phyloP scores from a whole-genome alignment of 2,797 vertebrate species.

The Sebastes nivosus region DNA sequence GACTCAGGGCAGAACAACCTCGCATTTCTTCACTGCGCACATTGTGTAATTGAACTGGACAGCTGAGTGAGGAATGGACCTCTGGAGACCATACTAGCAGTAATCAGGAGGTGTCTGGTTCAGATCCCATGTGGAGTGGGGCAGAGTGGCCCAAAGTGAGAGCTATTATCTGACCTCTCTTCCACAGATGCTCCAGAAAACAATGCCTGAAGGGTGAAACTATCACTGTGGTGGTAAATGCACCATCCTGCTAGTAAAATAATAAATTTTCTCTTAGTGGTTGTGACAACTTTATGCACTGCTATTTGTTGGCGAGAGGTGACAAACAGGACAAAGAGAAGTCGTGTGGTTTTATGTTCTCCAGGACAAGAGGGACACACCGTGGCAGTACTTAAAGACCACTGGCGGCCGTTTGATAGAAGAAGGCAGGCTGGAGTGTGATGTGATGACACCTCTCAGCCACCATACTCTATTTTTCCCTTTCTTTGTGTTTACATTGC shows the following conservation, averaged over 20 bases:
- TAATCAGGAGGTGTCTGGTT: constrained; percentile 66
- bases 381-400: constrained; percentile 29
- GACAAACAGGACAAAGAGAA: constrained; percentile 13
- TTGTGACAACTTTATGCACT: constrained; percentile 28
- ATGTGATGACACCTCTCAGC: constrained; percentile 42
- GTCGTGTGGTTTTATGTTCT: constrained; percentile 37
- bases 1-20: constrained; percentile 36
- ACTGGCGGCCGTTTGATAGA: constrained; percentile 26
- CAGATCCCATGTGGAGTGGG: constrained; percentile 50
- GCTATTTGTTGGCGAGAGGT: constrained; percentile 33
- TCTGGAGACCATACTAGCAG: constrained; percentile 41
- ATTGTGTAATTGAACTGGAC: constrained; percentile 51
- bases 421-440: constrained; percentile 3
- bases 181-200: constrained; percentile 39
- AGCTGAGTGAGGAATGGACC: constrained; percentile 54
- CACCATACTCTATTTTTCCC: not conserved
- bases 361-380: constrained; percentile 22
- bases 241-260: constrained; percentile 38
- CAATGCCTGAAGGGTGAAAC: constrained; percentile 29
- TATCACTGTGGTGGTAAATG: constrained; percentile 30
- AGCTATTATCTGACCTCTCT: constrained; percentile 50
- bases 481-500: not conserved
- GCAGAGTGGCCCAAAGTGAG: constrained; percentile 44
- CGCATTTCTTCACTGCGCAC: constrained; percentile 18
- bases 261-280: constrained; percentile 28